Evolutionary conservation across 2,888 invertebrate genomes (phyloP), one percentile per base, ranked within the genome.

Genomic region (Bombylius discolor): DNA sequence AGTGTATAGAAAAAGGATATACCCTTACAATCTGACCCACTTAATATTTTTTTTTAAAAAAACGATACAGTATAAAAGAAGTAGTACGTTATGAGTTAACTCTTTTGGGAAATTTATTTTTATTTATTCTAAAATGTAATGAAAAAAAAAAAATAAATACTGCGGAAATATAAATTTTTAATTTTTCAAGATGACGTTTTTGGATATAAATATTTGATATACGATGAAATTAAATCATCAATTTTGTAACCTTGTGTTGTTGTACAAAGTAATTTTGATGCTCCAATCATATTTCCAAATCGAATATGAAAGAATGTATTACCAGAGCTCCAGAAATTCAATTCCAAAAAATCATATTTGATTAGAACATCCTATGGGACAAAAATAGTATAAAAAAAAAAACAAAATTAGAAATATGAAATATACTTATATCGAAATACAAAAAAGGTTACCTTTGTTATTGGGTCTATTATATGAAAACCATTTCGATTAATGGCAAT

Each of bases 251-350:
- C 96, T 66, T 93, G 78, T 0, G 87, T 84, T 5, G 95, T 96
- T 77, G 94, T 93, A 70, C 92, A 94, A 4, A 96, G 78, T 57
- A 86, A 76, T 71, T 94, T 94, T 36, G 87, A 88, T 55, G 93
- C 93, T 49, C 89, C 82, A 64, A 96, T 85, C 70, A 96, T 83
- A 70, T 92, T 95, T n/a, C 95, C 95, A 67, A 96, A 89, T 0
- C 94, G 92, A 79, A 94, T 85, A 67, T 92, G 90, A 79, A 96
- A 96, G 70, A 89, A 96, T 0, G 91, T 94, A 70, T 93, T 94
- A 12, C 95, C 95, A 9, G 92, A 92, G 48, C 92, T 93, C 95
- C 96, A 97, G 70, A 94, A 94, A 52, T 89, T 90, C 59, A 97
- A 79, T 66, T 91, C 87, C 3, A 87, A 85, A 74, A 92, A 96